Percentiles rank a stretch among this genome's conserved stretches.
Conservation (phyloP, 2,888 invertebrate species). For the Incurvaria masculella region DNA sequence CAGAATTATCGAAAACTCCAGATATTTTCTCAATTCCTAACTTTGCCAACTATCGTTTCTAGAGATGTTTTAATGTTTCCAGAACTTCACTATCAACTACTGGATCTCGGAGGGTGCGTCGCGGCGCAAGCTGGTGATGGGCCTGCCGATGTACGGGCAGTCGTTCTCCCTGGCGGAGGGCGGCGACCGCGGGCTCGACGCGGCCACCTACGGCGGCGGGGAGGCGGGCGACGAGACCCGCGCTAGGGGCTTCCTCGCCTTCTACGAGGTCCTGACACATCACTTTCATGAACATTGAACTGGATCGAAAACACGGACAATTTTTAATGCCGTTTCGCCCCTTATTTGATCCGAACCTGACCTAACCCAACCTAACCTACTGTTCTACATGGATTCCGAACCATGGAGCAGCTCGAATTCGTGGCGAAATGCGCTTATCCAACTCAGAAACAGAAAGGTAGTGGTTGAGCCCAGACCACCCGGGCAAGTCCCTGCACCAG, state of each 20-base stretch:
- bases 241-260: slow-evolving; percentile 83
- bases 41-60: background rate
- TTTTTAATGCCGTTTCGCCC: too few species aligned
- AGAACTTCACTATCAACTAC: slow-evolving; percentile 86
- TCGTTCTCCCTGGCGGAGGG: slow-evolving; percentile 76
- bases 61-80: slow-evolving; percentile 22
- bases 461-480: too few species aligned
- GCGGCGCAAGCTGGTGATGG: slow-evolving; percentile 75
- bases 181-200: slow-evolving; percentile 65
- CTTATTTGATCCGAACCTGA: too few species aligned
- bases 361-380: too few species aligned
- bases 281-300: too few species aligned
- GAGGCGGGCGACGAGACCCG: slow-evolving; percentile 86
- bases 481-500: too few species aligned
- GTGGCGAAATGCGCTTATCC: too few species aligned
- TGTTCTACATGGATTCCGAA: too few species aligned
- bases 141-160: slow-evolving; percentile 88
- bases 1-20: background rate
- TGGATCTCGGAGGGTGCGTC: slow-evolving; percentile 83
- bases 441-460: too few species aligned
- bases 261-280: slow-evolving; percentile 90
- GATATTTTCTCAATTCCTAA: background rate
- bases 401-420: too few species aligned
- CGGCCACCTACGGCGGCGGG: slow-evolving; percentile 80
- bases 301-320: too few species aligned